Conservation (phyloP, 2,113 vertebrate species). For the Alouatta palliata region DNA sequence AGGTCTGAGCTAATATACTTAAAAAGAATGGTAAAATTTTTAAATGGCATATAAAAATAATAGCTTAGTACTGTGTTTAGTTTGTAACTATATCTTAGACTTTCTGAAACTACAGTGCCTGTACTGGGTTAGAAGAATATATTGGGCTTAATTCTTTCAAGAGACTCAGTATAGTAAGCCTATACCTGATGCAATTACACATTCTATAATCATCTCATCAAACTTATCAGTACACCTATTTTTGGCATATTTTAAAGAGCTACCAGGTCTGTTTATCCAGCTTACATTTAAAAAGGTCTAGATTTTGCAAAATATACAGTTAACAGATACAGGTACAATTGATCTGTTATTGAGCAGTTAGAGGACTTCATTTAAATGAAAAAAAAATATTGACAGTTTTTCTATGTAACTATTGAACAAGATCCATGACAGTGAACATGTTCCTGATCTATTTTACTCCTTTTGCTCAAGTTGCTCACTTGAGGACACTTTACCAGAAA, state of each 20-base stretch:
- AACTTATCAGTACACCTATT: slow-evolving; percentile 10
- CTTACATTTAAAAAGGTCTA: slow-evolving; percentile 59
- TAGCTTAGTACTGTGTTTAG: not conserved
- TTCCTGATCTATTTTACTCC: slow-evolving; percentile 45
- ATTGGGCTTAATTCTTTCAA: not conserved
- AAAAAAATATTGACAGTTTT: slow-evolving; percentile 42
- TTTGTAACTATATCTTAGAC: not conserved
- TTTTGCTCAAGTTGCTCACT: not conserved
- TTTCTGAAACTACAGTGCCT: not conserved
- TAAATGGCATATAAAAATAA: not conserved
- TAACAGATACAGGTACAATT: not conserved
- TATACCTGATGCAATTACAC: slow-evolving; percentile 10
- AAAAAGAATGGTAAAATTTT: not conserved
- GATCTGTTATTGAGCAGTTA: slow-evolving; percentile 9
- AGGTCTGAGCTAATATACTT: not conserved
- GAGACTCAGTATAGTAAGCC: not conserved
- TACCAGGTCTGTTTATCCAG: not conserved
- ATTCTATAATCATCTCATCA: slow-evolving; percentile 47
- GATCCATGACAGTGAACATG: not conserved
- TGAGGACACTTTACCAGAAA: slow-evolving; percentile 13
- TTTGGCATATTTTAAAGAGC: slow-evolving; percentile 63
- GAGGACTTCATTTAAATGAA: slow-evolving; percentile 44
- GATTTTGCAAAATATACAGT: slow-evolving; percentile 44
- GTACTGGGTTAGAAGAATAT: not conserved
- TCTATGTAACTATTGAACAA: not conserved